Evolutionary conservation across 2,113 vertebrate genomes (phyloP).

Genomic region (Syrrhaptes paradoxus): DNA sequence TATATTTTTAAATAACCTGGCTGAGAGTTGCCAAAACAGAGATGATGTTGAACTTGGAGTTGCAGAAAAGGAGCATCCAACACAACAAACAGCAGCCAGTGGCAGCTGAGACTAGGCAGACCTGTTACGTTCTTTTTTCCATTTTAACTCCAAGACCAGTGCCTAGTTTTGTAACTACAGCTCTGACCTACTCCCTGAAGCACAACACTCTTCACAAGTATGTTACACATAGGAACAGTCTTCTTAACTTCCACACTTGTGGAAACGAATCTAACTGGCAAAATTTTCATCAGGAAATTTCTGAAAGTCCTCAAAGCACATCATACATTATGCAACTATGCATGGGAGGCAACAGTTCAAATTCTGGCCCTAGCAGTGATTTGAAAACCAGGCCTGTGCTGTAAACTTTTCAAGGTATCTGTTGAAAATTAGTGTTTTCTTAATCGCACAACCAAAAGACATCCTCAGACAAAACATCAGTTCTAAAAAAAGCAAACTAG

Average conservation of each 20-base stretch:
- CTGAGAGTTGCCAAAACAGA: neutral
- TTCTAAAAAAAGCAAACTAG: neutral
- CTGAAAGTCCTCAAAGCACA: neutral
- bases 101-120: neutral
- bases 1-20: neutral
- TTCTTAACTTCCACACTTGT: neutral
- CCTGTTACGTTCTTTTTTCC: neutral
- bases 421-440: neutral
- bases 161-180: neutral
- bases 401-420: neutral
- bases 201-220: neutral
- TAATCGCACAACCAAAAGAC: neutral
- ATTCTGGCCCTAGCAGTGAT: neutral
- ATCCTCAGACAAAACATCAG: neutral
- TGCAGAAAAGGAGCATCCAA: neutral
- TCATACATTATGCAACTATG: fast-evolving
- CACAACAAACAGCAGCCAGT: neutral
- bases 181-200: neutral
- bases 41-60: neutral
- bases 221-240: neutral
- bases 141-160: neutral
- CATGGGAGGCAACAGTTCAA: neutral
- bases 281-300: neutral
- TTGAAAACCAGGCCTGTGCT: neutral
- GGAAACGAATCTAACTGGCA: neutral